phyloP scores from a whole-genome alignment of 2,797 vertebrate genomes.

The Lithobates pipiens region DNA sequence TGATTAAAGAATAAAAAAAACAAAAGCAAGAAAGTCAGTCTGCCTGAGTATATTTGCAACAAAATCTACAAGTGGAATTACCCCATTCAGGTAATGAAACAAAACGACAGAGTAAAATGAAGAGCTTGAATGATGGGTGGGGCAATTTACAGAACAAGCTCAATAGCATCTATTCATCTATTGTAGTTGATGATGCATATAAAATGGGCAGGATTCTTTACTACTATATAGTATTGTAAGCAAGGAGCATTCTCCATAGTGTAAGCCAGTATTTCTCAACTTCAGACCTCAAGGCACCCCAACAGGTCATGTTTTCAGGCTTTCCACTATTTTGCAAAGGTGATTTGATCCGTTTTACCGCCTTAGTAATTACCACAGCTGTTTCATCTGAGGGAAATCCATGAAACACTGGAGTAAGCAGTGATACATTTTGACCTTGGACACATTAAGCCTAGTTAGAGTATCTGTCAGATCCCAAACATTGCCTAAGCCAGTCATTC shows the following conservation, averaged over 20 bases:
- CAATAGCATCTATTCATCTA: slow-evolving; percentile 6
- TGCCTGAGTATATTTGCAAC: neutral
- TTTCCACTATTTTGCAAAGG: too few species aligned
- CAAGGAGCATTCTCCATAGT: too few species aligned
- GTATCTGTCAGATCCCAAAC: too few species aligned
- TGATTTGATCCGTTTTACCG: too few species aligned
- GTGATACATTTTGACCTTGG: neutral
- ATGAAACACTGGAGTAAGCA: neutral
- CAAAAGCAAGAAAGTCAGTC: neutral
- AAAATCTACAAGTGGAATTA: neutral
- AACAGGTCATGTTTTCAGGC: too few species aligned
- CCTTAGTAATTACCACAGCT: too few species aligned
- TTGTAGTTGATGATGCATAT: slow-evolving; percentile 1
- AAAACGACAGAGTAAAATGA: neutral
- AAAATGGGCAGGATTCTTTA: neutral
- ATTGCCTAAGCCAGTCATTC: too few species aligned
- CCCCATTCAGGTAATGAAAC: neutral
- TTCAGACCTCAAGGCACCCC: too few species aligned
- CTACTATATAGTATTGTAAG: too few species aligned
- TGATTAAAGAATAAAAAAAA: neutral
- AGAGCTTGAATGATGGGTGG: slow-evolving; percentile 8
- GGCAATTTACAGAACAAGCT: neutral
- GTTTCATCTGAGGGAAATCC: too few species aligned
- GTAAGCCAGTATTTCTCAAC: too few species aligned
- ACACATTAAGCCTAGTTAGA: too few species aligned